Conservation (phyloP, 2,888 invertebrate genomes). For the Rotaria socialis region DNA sequence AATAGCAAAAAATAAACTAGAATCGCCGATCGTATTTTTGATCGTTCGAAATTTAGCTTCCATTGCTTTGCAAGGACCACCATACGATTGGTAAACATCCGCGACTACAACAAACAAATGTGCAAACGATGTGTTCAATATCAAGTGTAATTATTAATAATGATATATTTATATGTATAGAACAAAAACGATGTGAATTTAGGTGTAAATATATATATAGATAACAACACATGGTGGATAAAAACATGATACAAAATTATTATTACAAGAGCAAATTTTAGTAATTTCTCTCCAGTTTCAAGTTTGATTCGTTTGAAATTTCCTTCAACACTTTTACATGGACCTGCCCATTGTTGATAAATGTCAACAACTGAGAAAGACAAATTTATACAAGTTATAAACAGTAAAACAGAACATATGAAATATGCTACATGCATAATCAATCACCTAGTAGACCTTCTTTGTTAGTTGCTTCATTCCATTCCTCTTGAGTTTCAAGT, state of each 20-base stretch:
- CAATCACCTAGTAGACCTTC: constrained; percentile 44
- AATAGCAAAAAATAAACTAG: constrained; percentile 39
- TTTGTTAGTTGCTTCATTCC: constrained; percentile 17
- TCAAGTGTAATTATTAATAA: neutral
- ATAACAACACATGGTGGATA: neutral
- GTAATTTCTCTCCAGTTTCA: constrained; percentile 76
- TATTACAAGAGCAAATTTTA: constrained; percentile 72
- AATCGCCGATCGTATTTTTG: constrained; percentile 43
- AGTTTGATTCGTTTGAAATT: constrained; percentile 79
- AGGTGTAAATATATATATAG: no score
- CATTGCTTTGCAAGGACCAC: constrained; percentile 82
- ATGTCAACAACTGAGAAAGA: constrained; percentile 71
- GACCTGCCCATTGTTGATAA: constrained; percentile 85
- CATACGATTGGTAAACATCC: constrained; percentile 85
- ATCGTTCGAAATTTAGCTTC: constrained; percentile 66
- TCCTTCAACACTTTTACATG: constrained; percentile 77
- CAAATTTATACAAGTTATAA: neutral
- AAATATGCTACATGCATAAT: neutral
- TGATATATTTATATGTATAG: neutral
- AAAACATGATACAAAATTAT: neutral
- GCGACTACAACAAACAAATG: constrained; percentile 64
- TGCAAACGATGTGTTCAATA: neutral
- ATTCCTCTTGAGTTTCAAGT: constrained; percentile 45
- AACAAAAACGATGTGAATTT: neutral
- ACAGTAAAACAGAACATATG: neutral